Evolutionary conservation across 2,797 vertebrate genomes (phyloP).

Genomic region (Lagocephalus sceleratus): DNA sequence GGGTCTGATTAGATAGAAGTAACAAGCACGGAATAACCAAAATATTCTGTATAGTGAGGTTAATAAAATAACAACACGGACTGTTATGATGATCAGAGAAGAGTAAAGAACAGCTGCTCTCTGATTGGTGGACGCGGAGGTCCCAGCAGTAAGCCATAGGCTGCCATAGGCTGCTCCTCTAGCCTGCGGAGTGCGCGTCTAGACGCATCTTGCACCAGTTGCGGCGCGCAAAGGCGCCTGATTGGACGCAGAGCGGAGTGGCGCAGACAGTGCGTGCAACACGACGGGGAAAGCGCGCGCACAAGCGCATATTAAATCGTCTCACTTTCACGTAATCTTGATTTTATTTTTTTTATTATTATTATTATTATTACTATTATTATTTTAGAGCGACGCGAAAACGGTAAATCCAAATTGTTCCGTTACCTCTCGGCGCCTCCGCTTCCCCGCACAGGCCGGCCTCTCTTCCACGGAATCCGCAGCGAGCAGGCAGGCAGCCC

Average conservation of each 20-base stretch:
- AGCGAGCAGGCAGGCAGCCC: constrained; percentile 1
- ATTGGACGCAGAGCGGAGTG: constrained; percentile 52
- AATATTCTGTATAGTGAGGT: not conserved
- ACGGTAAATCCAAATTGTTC: not conserved
- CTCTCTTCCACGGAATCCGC: constrained; percentile 49
- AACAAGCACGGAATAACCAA: not conserved
- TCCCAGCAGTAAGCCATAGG: constrained; percentile 49
- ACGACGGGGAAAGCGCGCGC: too few relatives aligned
- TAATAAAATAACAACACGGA: not conserved
- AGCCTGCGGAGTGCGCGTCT: constrained; percentile 36
- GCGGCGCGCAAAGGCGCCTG: constrained; percentile 61
- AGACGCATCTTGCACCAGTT: constrained; percentile 46
- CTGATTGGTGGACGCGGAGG: constrained; percentile 61
- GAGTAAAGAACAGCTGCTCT: constrained; percentile 26
- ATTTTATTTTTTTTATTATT: too few relatives aligned
- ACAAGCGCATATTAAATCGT: too few relatives aligned
- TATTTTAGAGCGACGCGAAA: not conserved
- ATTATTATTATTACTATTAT: too few relatives aligned
- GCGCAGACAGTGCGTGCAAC: constrained; percentile 2
- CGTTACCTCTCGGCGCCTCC: constrained; percentile 54
- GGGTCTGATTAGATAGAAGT: not conserved
- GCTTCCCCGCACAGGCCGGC: constrained; percentile 29
- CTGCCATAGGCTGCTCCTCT: constrained; percentile 62
- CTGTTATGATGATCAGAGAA: constrained; percentile 2
- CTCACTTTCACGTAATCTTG: too few relatives aligned